Evolutionary conservation across 2,888 invertebrate genomes (phyloP), one percentile per base, ranked within the genome.

Genomic region (Xiphydria camelus): DNA sequence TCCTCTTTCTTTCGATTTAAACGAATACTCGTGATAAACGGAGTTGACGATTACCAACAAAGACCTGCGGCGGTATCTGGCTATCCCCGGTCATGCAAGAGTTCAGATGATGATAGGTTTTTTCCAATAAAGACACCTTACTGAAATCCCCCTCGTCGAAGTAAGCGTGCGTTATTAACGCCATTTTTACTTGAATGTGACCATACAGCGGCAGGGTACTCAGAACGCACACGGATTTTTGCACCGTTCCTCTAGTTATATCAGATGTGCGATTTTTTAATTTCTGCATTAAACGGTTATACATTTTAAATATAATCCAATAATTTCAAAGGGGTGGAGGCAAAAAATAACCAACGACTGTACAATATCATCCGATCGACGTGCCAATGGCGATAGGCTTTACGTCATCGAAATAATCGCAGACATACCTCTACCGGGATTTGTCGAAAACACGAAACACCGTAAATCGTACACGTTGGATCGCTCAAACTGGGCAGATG

Each of bases 381-480:
- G n/a, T n/a, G n/a, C n/a, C n/a, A n/a, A n/a, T n/a, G n/a, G n/a
- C n/a, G n/a, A n/a, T n/a, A n/a, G n/a, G n/a, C n/a, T n/a, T n/a
- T 29, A 22, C 25, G 19, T 22, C 14, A 38, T 38, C 19, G 29
- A 10, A 25, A 33, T 35, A 17, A 33, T 26, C 4, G 10, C 32
- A 26, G 29, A 52, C 51, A 58, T 78, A 93, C 94, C 82, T 93
- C 92, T 1, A 96, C 88, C 57, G 94, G 91, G 64, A 99, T 97
- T 80, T 99, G 98, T 51, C 96, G 83, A 76, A 96, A 99, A 79
- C 98, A 99, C 14, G 98, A 97, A 47, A 99, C 89, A 19, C 97
- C 97, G 80, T 89, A 99, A 7, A 98, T 87, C 37, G 94, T 94
- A 61, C 87, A 84, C 44, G 86, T 85, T 4, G 92, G 88, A 69